Conservation (phyloP, 2,888 invertebrate species). For the Elysia crispata region DNA sequence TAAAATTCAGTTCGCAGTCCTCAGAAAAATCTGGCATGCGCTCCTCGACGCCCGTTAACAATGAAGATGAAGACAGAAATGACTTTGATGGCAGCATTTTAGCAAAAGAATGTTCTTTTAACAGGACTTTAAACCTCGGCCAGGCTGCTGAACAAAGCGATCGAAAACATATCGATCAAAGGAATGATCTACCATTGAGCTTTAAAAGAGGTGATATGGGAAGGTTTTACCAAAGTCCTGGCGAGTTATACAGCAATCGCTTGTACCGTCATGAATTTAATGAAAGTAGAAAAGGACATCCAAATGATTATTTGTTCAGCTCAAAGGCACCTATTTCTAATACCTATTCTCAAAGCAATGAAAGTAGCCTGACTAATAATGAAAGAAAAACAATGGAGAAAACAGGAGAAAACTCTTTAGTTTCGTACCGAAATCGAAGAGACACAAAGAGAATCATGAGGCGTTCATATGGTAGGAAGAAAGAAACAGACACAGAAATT, state of each 20-base stretch:
- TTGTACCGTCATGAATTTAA: conserved; percentile 5
- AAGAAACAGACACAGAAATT: no score
- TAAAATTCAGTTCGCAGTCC: conserved; percentile 34
- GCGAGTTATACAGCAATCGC: background rate
- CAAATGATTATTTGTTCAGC: no score
- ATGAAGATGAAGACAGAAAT: no score
- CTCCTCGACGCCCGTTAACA: background rate
- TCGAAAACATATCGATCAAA: background rate
- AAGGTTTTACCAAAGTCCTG: background rate
- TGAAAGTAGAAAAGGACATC: background rate
- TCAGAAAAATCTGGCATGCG: background rate
- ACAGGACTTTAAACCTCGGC: background rate
- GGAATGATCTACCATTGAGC: background rate
- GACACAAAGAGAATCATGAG: background rate
- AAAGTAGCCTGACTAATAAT: no score
- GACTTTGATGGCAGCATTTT: background rate
- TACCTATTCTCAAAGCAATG: no score
- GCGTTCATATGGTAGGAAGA: background rate
- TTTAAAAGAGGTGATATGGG: background rate
- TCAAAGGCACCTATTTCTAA: no score
- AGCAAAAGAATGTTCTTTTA: no score
- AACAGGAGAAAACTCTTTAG: background rate
- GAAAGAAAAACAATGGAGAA: background rate
- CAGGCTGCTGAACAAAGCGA: background rate
- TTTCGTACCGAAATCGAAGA: background rate